These are phyloP conservation scores for Atractosteus spatula DNA, from an alignment of 2,113 vertebrate genomes.

Conservation along the genomic window DNA sequence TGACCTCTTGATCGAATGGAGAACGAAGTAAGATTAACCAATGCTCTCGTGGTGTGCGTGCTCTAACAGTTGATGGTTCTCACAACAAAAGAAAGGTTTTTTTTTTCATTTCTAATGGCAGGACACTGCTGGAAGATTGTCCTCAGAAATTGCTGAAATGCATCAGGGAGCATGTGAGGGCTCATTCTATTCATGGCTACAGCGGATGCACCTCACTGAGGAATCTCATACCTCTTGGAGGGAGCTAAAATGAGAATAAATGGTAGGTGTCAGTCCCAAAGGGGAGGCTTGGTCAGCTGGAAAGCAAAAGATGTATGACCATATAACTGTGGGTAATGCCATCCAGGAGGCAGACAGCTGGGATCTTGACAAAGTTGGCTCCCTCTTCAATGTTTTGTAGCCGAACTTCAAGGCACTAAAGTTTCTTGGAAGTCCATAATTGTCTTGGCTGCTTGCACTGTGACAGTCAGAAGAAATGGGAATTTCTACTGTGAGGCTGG, in stretches of 20 bases:
- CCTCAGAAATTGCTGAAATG: constrained; percentile 47
- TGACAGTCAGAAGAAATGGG: background rate
- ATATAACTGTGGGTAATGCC: constrained; percentile 61
- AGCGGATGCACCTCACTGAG: constrained; percentile 55
- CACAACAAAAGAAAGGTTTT: no score
- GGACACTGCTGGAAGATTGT: constrained; percentile 56
- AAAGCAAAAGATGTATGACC: constrained; percentile 68
- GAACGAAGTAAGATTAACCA: no score
- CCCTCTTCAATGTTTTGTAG: background rate
- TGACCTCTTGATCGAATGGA: no score
- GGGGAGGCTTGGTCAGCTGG: constrained; percentile 63
- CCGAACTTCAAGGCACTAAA: background rate
- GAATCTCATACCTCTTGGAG: constrained; percentile 47
- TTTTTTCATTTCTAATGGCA: constrained; percentile 38
- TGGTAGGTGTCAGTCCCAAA: constrained; percentile 69
- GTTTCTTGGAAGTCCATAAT: background rate
- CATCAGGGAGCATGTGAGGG: constrained; percentile 51
- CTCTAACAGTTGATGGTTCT: no score
- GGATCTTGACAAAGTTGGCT: background rate
- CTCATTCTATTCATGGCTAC: constrained; percentile 53
- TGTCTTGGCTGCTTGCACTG: background rate
- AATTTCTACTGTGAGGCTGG: background rate
- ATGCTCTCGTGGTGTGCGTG: no score
- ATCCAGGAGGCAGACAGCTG: constrained; percentile 24
- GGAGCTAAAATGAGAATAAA: constrained; percentile 70